Percentiles rank a stretch among this genome's conserved stretches.
phyloP scores from a whole-genome alignment of 2,888 invertebrate genomes.

The Chaetogeoica ovagalla region DNA sequence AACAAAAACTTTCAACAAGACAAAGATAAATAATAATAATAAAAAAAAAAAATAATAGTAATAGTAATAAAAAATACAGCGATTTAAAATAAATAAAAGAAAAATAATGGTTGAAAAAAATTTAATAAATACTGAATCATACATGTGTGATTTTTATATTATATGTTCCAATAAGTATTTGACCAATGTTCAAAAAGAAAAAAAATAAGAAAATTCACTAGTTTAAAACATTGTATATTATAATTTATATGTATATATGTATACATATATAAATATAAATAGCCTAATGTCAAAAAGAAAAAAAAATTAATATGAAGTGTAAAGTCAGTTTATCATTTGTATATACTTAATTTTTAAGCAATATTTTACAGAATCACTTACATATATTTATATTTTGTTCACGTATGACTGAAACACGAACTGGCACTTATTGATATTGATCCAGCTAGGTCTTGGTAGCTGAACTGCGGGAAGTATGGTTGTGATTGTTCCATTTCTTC shows the following conservation, averaged over 20 bases:
- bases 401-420: slow-evolving; percentile 52
- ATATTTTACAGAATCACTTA: slow-evolving; percentile 51
- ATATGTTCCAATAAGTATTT: slow-evolving; percentile 49
- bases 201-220: slow-evolving; percentile 51
- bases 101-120: slow-evolving; percentile 35
- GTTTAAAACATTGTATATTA: slow-evolving; percentile 48
- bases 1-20: slow-evolving; percentile 51
- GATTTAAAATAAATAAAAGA: slow-evolving; percentile 42
- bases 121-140: slow-evolving; percentile 49
- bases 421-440: slow-evolving; percentile 53
- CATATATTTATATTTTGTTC: slow-evolving; percentile 51
- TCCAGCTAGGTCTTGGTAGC: slow-evolving; percentile 59
- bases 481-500: slow-evolving; percentile 65
- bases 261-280: too few relatives aligned
- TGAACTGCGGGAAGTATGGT: slow-evolving; percentile 72
- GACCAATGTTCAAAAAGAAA: slow-evolving; percentile 37
- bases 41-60: slow-evolving; percentile 17
- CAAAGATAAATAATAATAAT: too few relatives aligned
- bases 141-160: slow-evolving; percentile 35
- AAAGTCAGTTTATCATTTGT: slow-evolving; percentile 47
- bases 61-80: slow-evolving; percentile 27
- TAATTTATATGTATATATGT: slow-evolving; percentile 45
- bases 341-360: slow-evolving; percentile 45
- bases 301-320: slow-evolving; percentile 37
- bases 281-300: slow-evolving; percentile 51